Base-by-base conservation (phyloP, 2,113 vertebrate species). In the Okapia johnstoni region DNA sequence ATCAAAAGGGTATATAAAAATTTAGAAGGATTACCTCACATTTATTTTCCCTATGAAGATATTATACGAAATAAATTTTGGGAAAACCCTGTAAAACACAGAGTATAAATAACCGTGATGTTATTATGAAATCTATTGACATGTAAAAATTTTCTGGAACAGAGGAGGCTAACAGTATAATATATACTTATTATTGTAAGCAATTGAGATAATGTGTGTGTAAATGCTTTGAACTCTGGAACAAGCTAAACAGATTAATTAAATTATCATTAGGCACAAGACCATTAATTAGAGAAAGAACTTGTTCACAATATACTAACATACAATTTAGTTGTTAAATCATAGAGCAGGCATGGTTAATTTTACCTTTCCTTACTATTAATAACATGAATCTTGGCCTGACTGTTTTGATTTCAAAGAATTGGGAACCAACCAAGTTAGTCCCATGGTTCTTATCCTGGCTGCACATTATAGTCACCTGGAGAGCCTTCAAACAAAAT, bases 281-380 rank as follows among this genome's bases (percentile, higher is more conserved):
- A 88, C 88, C 91, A 86, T 79, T 95, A 95, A 97, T 94, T 97
- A 93, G 63, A 93, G 12, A 55, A 87, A 93, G 88, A 92, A 46
- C 48, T 81, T 81, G 33, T 36, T 96, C 54, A 85, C 36, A 83
- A 55, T 88, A 33, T 9, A 87, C 66, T 60, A 97, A 81, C 85
- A 86, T 93, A 85, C 11, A 94, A 97, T 96, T 98, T 96, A 83
- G 57, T 79, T 52, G 7, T 93, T 96, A 98, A 98, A 70, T 94
- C 55, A 85, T 33, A 96, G 81, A 70, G 40, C 2, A n/a, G 3
- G 4, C 58, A 23, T 95, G 55, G 54, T 83, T 97, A 90, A 85
- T 91, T 97, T 96, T 93, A 92, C 61, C 79, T 96, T 87, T 90
- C 48, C 10, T 83, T 96, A 84, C 33, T 73, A 89, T 73, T 40